Base-by-base conservation (phyloP, 2,797 vertebrate species). In the Platalea minor region DNA sequence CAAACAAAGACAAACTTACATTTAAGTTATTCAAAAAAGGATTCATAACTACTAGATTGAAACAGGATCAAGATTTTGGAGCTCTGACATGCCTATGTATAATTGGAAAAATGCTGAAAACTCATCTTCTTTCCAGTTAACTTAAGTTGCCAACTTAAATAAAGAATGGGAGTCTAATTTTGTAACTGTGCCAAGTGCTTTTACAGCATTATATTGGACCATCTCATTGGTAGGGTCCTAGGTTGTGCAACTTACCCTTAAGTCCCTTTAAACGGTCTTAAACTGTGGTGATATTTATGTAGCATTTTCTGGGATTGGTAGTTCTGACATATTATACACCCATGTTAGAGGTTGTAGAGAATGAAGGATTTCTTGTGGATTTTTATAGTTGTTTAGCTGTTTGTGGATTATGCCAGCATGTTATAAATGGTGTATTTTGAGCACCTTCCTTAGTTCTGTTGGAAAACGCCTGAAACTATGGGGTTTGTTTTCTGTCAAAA, bases 1-100 rank as follows among this genome's bases (percentile, higher is more conserved):
- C 5, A 5, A 28, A 28, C 39, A 73, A 39, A 60, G 31, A 5
- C 43, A 68, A 13, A 18, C 7, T 48, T 33, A 7, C 0, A 0
- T 53, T 0, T 37, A 10, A 26, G 15, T 70, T 78, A 23, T 13
- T 28, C n/a, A 50, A 31, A 43, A 70, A 14, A 64, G 56, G 10
- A 67, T 9, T 69, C 10, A 0, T 21, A 35, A 7, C 48, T 77
- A 23, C 61, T 37, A 39, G 31, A 70, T 70, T 25, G 13, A 67
- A 74, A 45, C 20, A 63, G n/a, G 80, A 73, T 31, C 18, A 18
- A 25, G 46, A 7, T 26, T 48, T 60, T 37, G 10, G 68, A 63
- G 75, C 37, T 56, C 31, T 84, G 56, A 7, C 4, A 0, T 69
- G 39, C 33, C 50, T 41, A 0, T 25, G 2, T 50, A 2, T 15